Percentiles rank a stretch among this genome's conserved stretches.
phyloP scores from a whole-genome alignment of 2,113 vertebrate genomes.

The Oreamnos americanus region DNA sequence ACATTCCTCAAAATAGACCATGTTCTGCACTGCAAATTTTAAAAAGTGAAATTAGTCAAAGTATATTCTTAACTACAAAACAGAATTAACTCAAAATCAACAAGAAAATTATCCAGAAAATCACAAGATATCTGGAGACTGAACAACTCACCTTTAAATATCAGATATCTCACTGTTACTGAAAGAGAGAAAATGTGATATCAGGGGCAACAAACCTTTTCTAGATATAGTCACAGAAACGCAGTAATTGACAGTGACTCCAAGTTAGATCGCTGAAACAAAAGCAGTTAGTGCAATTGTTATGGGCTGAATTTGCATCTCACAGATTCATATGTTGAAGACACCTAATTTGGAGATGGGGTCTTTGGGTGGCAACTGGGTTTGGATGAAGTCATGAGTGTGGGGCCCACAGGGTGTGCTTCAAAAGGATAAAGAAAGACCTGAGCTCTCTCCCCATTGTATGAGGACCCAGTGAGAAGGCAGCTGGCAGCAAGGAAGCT shows the following conservation, averaged over 20 bases:
- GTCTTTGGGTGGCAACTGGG: background rate
- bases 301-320: background rate
- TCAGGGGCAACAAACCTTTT: background rate
- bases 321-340: background rate
- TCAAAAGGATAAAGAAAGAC: background rate
- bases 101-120: background rate
- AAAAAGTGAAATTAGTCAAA: background rate
- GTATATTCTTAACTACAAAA: background rate
- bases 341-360: background rate
- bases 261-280: background rate
- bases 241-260: background rate
- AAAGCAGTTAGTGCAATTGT: background rate
- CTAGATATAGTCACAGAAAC: background rate
- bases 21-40: background rate
- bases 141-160: background rate
- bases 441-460: too few relatives aligned
- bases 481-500: background rate
- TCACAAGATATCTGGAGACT: background rate
- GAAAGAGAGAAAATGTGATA: background rate
- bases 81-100: background rate
- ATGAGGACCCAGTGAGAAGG: background rate
- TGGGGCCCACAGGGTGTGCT: background rate
- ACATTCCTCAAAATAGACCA: background rate
- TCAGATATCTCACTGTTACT: background rate
- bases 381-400: background rate